Evolutionary conservation across 1,140 invertebrate genomes (phyloP).

Genomic region (Dendroctonus ponderosae): DNA sequence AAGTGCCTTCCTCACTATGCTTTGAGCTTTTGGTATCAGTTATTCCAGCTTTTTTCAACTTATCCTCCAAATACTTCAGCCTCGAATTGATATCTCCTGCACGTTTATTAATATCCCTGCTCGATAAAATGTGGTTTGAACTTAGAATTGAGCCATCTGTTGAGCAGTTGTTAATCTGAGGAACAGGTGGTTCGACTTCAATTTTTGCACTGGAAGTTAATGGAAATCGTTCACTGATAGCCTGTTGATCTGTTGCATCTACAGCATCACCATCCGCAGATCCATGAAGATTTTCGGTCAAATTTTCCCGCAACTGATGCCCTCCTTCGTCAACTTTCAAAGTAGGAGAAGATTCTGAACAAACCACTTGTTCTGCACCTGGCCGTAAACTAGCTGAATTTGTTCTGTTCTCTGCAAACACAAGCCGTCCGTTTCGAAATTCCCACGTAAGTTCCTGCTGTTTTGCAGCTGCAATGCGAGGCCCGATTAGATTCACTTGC

Average conservation of each 20-base stretch:
- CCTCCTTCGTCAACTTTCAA: too few species aligned
- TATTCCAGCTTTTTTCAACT: constrained; percentile 44
- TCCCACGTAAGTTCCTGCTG: constrained; percentile 38
- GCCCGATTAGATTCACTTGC: neutral
- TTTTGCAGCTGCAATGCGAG: constrained; percentile 1
- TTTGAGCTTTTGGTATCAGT: constrained; percentile 22
- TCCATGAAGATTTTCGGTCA: too few species aligned
- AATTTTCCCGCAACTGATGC: too few species aligned
- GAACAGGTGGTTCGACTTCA: constrained; percentile 9
- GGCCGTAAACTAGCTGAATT: too few species aligned
- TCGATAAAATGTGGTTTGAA: constrained; percentile 28
- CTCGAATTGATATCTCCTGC: constrained; percentile 35
- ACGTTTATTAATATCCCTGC: constrained; percentile 43
- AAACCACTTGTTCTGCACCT: constrained; percentile 17
- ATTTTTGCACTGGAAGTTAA: neutral
- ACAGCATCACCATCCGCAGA: too few species aligned
- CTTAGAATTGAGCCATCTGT: constrained; percentile 6
- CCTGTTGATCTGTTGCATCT: too few species aligned
- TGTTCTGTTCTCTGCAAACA: constrained; percentile 37
- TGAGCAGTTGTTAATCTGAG: constrained; percentile 8
- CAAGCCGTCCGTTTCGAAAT: constrained; percentile 43
- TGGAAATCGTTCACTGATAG: too few species aligned
- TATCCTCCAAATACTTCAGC: constrained; percentile 44
- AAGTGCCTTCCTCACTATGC: too few species aligned
- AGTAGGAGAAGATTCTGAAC: neutral